phyloP scores from a whole-genome alignment of 2,113 vertebrate species.

The Eublepharis macularius region DNA sequence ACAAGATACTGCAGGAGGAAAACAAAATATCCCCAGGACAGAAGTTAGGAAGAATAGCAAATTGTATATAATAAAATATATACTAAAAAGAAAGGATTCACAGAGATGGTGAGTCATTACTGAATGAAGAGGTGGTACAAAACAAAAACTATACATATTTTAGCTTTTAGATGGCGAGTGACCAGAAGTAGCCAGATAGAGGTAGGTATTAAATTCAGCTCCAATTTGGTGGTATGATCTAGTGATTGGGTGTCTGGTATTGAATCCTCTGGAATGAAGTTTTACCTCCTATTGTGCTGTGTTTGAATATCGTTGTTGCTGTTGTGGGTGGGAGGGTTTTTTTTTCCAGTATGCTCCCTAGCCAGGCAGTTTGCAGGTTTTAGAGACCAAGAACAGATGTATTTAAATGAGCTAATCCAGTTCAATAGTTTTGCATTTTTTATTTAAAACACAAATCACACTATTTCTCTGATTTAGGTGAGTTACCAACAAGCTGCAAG shows the following conservation, averaged over 20 bases:
- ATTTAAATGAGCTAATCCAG: neutral
- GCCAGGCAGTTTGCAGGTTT: neutral
- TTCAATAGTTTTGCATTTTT: neutral
- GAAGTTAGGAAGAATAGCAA: no score
- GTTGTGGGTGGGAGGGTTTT: neutral
- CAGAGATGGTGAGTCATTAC: no score
- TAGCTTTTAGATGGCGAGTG: neutral
- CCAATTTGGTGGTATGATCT: neutral
- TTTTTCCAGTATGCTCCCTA: neutral
- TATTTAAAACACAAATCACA: neutral
- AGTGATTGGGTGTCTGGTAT: neutral
- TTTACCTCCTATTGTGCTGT: neutral
- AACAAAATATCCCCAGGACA: no score
- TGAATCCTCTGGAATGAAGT: neutral
- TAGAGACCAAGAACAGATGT: neutral
- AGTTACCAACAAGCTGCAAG: slow-evolving; percentile 84
- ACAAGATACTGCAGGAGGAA: neutral
- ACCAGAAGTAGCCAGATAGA: neutral
- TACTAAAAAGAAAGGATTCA: no score
- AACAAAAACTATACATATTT: neutral
- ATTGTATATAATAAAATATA: no score
- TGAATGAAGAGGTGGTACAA: neutral
- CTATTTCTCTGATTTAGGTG: no score
- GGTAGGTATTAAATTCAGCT: neutral
- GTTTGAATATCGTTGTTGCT: neutral